These are phyloP conservation scores for Kradibia gibbosae DNA, from an alignment of 1,140 invertebrate genomes.

Conservation along the genomic window DNA sequence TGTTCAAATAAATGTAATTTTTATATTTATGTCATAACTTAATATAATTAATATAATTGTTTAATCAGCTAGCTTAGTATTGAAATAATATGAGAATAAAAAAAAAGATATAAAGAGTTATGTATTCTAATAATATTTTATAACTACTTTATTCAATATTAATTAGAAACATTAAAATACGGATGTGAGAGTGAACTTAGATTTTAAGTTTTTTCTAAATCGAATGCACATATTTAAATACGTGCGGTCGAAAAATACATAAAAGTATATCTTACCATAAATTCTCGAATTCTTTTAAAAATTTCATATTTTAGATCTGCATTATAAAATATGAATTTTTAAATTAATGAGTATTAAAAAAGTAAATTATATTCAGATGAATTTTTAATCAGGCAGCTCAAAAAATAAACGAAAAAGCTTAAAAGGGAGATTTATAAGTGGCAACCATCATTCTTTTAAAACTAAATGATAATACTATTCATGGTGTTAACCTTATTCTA, in stretches of 20 bases:
- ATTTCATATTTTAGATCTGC: background rate
- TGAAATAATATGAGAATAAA: too few species aligned
- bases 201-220: background rate
- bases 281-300: conserved; percentile 6
- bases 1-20: too few species aligned
- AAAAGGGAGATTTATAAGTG: conserved; percentile 19
- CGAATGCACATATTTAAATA: background rate
- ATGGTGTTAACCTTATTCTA: background rate
- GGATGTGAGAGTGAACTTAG: background rate
- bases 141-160: too few species aligned
- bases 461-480: background rate
- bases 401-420: conserved; percentile 18
- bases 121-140: too few species aligned
- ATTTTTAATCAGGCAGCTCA: background rate
- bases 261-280: conserved; percentile 3
- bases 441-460: conserved; percentile 9
- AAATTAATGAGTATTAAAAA: conserved; percentile 14
- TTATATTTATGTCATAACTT: too few species aligned
- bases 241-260: background rate
- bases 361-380: conserved; percentile 13
- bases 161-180: too few species aligned
- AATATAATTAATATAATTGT: too few species aligned
- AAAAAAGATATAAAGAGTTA: too few species aligned
- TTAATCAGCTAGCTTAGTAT: too few species aligned
- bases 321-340: conserved; percentile 11